phyloP scores from a whole-genome alignment of 2,113 vertebrate species.

The Accipiter virgatus region DNA sequence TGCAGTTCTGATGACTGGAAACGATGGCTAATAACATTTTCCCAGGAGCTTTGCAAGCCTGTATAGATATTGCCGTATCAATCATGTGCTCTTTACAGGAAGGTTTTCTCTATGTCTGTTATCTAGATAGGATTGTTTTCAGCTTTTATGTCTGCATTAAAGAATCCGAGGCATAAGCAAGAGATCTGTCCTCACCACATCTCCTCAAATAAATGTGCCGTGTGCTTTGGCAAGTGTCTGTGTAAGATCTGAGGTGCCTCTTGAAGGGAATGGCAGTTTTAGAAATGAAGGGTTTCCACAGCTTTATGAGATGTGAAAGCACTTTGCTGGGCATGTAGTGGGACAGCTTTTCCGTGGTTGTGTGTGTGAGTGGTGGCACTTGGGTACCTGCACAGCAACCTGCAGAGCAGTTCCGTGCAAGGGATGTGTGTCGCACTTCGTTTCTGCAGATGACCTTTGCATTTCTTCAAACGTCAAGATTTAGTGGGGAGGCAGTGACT shows the following conservation, averaged over 20 bases:
- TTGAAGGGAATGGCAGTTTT: neutral
- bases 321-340: fast-evolving
- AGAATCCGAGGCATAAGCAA: neutral
- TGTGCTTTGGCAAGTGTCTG: too few relatives aligned
- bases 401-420: neutral
- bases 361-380: neutral
- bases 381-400: fast-evolving
- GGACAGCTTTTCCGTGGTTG: neutral
- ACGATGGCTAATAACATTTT: neutral
- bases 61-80: neutral
- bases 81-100: neutral
- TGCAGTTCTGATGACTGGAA: neutral
- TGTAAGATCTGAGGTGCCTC: neutral
- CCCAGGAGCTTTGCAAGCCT: neutral
- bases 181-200: neutral
- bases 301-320: neutral
- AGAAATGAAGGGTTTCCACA: neutral
- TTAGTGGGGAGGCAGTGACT: neutral
- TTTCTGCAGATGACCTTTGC: neutral
- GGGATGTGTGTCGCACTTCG: fast-evolving
- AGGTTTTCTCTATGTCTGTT: neutral
- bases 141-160: neutral
- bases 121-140: neutral
- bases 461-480: neutral
- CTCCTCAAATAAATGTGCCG: neutral